phyloP scores from a whole-genome alignment of 92 coral and sea anemone genomes.

The Porites rus region DNA sequence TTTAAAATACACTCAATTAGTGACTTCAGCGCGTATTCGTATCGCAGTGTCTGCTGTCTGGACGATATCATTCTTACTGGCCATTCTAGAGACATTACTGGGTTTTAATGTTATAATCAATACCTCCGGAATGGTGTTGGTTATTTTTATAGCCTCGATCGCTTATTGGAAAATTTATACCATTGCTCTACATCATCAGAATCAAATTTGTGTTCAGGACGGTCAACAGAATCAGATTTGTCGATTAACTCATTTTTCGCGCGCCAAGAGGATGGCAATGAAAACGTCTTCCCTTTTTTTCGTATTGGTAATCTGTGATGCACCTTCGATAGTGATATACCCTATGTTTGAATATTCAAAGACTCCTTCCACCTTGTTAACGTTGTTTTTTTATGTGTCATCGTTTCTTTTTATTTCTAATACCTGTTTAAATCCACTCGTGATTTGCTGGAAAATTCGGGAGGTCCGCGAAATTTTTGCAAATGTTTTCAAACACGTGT shows the following conservation, averaged over 20 bases:
- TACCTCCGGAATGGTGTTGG: background rate
- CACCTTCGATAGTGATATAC: background rate
- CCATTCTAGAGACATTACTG: background rate
- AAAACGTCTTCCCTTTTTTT: conserved; percentile 6
- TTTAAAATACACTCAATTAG: conserved; percentile 6
- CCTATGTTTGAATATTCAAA: background rate
- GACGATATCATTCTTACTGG: background rate
- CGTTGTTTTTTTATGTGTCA: background rate
- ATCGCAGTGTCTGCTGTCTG: conserved; percentile 1
- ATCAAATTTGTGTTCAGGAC: background rate
- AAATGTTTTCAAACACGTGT: background rate
- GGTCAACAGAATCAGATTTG: background rate
- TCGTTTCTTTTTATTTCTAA: background rate
- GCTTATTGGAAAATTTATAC: conserved; percentile 10
- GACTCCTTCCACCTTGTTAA: background rate
- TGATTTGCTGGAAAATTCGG: conserved; percentile 17
- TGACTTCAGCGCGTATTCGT: background rate
- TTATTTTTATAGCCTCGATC: background rate
- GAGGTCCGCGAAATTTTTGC: conserved; percentile 11
- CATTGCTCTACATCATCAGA: conserved; percentile 13
- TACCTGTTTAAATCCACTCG: conserved; percentile 7
- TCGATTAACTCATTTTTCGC: background rate
- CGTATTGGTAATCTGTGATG: background rate
- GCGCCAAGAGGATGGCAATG: conserved; percentile 4
- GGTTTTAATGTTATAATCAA: background rate